phyloP scores from a whole-genome alignment of 1,140 invertebrate species.

The Drosophila rufa region DNA sequence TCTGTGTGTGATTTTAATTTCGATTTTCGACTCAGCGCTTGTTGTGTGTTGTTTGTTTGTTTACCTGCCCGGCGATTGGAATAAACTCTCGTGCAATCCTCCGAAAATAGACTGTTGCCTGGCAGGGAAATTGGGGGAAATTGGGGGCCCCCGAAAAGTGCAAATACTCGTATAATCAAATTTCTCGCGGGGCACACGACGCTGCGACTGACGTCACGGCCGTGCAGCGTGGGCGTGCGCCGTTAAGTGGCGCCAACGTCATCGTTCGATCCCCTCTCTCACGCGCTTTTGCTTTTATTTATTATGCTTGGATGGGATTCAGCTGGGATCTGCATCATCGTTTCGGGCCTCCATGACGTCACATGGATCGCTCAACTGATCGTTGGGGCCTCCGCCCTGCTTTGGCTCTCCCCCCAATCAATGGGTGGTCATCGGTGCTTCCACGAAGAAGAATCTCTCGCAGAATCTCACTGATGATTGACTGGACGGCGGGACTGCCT shows the following conservation, averaged over 20 bases:
- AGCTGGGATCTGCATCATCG: conserved; percentile 35
- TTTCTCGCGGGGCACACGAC: conserved; percentile 46
- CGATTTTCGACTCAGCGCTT: conserved; percentile 34
- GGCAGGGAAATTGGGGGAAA: conserved; percentile 19
- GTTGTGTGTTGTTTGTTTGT: conserved; percentile 65
- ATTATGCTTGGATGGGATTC: conserved; percentile 21
- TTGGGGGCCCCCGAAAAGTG: conserved; percentile 5
- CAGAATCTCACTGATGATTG: conserved; percentile 46
- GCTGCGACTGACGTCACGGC: conserved; percentile 47
- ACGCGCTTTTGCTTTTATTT: conserved; percentile 32
- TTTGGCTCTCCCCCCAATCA: not conserved
- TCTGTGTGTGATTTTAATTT: conserved; percentile 30
- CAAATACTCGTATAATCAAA: conserved; percentile 33
- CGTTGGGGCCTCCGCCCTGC: not conserved
- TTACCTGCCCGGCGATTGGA: conserved; percentile 51
- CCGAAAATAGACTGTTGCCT: conserved; percentile 65
- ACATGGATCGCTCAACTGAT: conserved; percentile 39
- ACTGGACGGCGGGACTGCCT: conserved; percentile 25
- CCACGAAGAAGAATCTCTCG: conserved; percentile 44
- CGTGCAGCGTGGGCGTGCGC: conserved; percentile 45
- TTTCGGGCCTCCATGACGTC: conserved; percentile 39
- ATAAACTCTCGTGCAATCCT: conserved; percentile 72
- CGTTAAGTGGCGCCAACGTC: conserved; percentile 56
- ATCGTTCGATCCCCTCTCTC: conserved; percentile 30
- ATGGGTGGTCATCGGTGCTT: conserved; percentile 55